phyloP scores from a whole-genome alignment of 2,888 invertebrate genomes.

The Aelia acuminata region DNA sequence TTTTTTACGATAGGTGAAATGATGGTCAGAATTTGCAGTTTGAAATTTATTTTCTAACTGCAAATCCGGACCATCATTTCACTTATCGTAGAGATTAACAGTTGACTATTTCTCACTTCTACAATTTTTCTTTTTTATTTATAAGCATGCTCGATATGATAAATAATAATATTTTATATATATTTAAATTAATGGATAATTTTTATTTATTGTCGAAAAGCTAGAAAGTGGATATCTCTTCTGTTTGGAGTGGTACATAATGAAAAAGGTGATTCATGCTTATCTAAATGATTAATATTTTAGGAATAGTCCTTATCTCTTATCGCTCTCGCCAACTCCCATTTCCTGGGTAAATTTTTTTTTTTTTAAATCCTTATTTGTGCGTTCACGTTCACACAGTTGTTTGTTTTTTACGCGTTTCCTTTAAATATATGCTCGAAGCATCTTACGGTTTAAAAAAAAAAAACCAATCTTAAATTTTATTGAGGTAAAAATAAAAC shows the following conservation, averaged over 20 bases:
- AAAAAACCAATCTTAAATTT: too few relatives aligned
- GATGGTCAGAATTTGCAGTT: too few relatives aligned
- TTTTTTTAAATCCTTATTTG: not conserved
- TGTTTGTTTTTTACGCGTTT: not conserved
- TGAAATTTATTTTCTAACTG: too few relatives aligned
- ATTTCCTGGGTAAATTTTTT: not conserved
- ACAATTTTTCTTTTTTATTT: too few relatives aligned
- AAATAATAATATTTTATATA: not conserved
- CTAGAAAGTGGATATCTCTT: not conserved
- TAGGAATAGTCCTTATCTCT: slow-evolving; percentile 9
- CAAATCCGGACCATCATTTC: too few relatives aligned
- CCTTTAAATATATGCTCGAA: too few relatives aligned
- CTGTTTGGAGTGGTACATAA: not conserved
- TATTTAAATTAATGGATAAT: not conserved
- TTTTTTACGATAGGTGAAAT: too few relatives aligned
- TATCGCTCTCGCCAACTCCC: slow-evolving; percentile 16
- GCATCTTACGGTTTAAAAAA: too few relatives aligned
- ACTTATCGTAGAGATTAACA: too few relatives aligned
- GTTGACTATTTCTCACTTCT: too few relatives aligned
- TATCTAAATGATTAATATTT: slow-evolving; percentile 14
- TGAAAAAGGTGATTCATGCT: not conserved
- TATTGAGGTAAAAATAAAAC: too few relatives aligned
- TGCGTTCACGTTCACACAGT: not conserved
- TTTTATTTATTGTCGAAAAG: not conserved
- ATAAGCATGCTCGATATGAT: not conserved